Evolutionary conservation across 2,888 invertebrate species (phyloP).

Genomic region (Syrphus vitripennis): DNA sequence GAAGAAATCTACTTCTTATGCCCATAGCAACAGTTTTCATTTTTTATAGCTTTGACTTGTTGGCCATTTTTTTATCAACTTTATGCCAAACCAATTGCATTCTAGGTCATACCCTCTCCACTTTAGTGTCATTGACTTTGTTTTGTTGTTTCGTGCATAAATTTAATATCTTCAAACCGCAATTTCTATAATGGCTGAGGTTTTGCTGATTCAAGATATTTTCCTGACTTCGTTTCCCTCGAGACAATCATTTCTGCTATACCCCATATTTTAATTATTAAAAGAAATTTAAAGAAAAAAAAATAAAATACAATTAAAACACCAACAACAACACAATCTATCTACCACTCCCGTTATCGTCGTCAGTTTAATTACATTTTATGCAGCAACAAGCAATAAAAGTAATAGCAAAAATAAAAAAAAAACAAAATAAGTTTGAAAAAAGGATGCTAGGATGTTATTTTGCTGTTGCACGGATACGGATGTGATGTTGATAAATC

Average conservation of each 20-base stretch:
- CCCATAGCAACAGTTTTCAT: slow-evolving; percentile 4
- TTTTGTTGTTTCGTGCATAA: neutral
- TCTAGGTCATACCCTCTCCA: neutral
- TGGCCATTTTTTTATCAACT: neutral
- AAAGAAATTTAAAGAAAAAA: neutral
- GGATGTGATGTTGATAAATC: slow-evolving; percentile 60
- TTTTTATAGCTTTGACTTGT: slow-evolving; percentile 11
- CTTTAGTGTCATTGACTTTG: neutral
- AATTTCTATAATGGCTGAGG: neutral
- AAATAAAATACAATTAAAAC: neutral
- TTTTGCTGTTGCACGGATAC: slow-evolving; percentile 46
- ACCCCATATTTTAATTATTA: slow-evolving; percentile 2
- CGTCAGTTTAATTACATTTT: slow-evolving; percentile 62
- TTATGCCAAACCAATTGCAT: slow-evolving; percentile 12
- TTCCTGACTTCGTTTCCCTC: neutral
- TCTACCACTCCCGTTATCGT: neutral
- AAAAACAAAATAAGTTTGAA: too few relatives aligned
- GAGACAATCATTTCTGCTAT: neutral
- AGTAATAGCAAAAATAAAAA: neutral
- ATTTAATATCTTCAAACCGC: slow-evolving; percentile 10
- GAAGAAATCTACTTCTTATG: neutral
- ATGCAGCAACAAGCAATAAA: slow-evolving; percentile 53
- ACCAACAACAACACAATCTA: neutral
- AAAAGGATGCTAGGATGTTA: slow-evolving; percentile 45
- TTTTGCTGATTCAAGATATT: slow-evolving; percentile 15